Percentiles rank a stretch among this genome's conserved stretches.
Conservation (phyloP, 2,113 vertebrate species). For the Oryzias javanicus region DNA sequence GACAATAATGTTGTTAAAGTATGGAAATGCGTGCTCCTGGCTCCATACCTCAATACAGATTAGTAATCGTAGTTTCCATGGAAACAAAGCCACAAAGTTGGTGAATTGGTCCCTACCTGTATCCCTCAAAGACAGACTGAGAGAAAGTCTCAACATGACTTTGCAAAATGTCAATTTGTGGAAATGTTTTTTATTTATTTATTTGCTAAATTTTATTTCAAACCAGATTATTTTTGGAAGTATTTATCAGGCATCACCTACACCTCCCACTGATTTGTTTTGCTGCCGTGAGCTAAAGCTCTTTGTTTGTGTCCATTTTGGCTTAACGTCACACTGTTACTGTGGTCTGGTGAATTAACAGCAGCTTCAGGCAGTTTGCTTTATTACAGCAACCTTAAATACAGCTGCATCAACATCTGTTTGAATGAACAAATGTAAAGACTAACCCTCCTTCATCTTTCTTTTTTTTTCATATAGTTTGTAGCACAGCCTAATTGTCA, state of each 20-base stretch:
- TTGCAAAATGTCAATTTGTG: slow-evolving; percentile 14
- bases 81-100: slow-evolving; percentile 60
- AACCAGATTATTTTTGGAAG: background rate
- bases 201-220: too few species aligned
- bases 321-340: background rate
- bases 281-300: slow-evolving; percentile 6
- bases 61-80: slow-evolving; percentile 70
- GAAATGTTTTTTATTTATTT: slow-evolving; percentile 5
- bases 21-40: slow-evolving; percentile 32
- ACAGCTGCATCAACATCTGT: background rate
- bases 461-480: slow-evolving; percentile 77
- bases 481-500: slow-evolving; percentile 99
- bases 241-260: slow-evolving; percentile 4
- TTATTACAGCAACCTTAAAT: background rate
- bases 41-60: slow-evolving; percentile 37
- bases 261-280: slow-evolving; percentile 11
- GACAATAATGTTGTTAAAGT: slow-evolving; percentile 21
- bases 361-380: slow-evolving; percentile 4
- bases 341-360: slow-evolving; percentile 7
- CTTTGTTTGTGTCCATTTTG: slow-evolving; percentile 23
- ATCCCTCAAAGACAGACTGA: slow-evolving; percentile 27
- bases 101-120: slow-evolving; percentile 28
- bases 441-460: background rate
- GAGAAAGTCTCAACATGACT: slow-evolving; percentile 22
- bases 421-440: background rate